These are phyloP conservation scores for Zaprionus davidi DNA, from an alignment of 1,140 invertebrate species.

Conservation along the genomic window DNA sequence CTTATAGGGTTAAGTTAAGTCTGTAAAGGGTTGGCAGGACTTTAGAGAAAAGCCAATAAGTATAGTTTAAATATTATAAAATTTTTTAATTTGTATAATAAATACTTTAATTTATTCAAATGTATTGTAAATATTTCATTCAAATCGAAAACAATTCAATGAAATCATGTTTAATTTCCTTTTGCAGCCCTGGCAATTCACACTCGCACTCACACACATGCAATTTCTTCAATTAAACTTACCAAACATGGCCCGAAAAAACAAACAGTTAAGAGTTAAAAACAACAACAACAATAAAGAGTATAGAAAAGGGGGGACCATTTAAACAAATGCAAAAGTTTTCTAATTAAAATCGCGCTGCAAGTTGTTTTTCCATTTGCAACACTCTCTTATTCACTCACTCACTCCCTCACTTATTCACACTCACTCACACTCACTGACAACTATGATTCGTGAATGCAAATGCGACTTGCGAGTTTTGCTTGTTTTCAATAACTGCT, in stretches of 20 bases:
- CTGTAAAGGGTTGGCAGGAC: background rate
- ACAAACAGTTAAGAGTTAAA: constrained; percentile 2
- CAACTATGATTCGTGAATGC: background rate
- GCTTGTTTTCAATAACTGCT: constrained; percentile 49
- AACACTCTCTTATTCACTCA: background rate
- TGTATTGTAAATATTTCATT: background rate
- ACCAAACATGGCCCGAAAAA: constrained; percentile 22
- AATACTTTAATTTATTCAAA: background rate
- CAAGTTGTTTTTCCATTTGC: constrained; percentile 50
- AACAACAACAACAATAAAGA: constrained; percentile 9
- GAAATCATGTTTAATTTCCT: background rate
- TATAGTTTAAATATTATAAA: background rate
- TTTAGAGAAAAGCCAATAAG: background rate
- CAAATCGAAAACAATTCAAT: too few relatives aligned
- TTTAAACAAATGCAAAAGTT: constrained; percentile 70
- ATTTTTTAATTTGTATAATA: background rate
- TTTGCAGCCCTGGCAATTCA: constrained; percentile 16
- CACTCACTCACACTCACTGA: background rate
- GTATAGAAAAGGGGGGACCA: background rate
- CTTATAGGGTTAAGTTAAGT: background rate
- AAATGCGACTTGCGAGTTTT: constrained; percentile 13
- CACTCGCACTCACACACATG: background rate
- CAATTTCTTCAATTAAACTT: constrained; percentile 33
- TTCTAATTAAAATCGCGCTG: constrained; percentile 75
- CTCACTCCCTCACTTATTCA: background rate